Evolutionary conservation across 2,888 invertebrate genomes (phyloP).

Genomic region (Limnephilus lunatus): DNA sequence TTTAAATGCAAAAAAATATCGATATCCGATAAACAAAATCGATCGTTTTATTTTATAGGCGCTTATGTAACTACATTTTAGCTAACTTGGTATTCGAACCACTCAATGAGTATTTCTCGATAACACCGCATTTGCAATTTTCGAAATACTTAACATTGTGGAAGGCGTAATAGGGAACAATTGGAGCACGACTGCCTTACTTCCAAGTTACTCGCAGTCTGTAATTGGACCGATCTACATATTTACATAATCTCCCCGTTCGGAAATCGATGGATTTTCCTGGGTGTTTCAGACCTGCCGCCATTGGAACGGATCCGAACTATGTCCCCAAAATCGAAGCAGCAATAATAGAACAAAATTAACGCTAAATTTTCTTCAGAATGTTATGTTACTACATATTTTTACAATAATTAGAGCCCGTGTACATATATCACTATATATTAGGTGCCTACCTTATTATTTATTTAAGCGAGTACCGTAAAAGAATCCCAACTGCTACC

Average conservation of each 20-base stretch:
- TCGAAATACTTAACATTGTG: neutral
- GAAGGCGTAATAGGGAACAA: neutral
- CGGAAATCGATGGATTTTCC: constrained; percentile 11
- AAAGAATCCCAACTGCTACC: too few relatives aligned
- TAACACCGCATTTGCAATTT: neutral
- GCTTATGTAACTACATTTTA: neutral
- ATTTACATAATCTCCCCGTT: constrained; percentile 35
- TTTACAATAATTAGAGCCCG: too few relatives aligned
- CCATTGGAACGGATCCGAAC: neutral
- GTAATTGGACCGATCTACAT: constrained; percentile 34
- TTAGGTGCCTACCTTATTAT: too few relatives aligned
- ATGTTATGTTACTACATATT: too few relatives aligned
- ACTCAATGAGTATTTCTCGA: neutral
- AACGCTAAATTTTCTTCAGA: too few relatives aligned
- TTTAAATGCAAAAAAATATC: neutral
- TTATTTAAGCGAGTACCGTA: too few relatives aligned
- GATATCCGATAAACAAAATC: neutral
- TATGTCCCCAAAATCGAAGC: too few relatives aligned
- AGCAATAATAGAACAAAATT: too few relatives aligned
- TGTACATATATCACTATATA: too few relatives aligned
- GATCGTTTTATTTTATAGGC: neutral
- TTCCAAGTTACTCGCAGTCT: constrained; percentile 5
- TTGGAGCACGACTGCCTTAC: neutral
- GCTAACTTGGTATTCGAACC: neutral
- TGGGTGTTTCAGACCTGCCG: neutral